Conservation (phyloP, 2,113 vertebrate species). For the Brachionichthys hirsutus region DNA sequence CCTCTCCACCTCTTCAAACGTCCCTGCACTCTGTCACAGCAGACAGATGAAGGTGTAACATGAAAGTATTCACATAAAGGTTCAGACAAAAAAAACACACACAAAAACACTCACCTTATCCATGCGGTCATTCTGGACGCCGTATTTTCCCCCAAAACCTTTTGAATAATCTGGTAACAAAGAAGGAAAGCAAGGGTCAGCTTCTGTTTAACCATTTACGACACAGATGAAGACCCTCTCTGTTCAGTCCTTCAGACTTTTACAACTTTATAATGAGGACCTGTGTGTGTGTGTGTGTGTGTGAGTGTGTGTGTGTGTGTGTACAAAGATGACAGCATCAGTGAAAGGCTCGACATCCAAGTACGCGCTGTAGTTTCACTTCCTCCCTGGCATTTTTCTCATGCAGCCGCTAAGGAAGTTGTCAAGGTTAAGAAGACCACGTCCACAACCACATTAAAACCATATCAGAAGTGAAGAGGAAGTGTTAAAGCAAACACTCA, state of each 20-base stretch:
- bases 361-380: slow-evolving; percentile 33
- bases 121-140: slow-evolving; percentile 95
- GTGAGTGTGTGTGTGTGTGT: no score
- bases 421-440: slow-evolving; percentile 1
- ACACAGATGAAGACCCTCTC: no score
- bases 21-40: slow-evolving; percentile 82
- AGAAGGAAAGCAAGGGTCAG: neutral
- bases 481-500: neutral
- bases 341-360: neutral
- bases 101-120: slow-evolving; percentile 83
- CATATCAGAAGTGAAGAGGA: slow-evolving; percentile 39
- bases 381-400: slow-evolving; percentile 14
- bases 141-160: slow-evolving; percentile 95
- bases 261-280: no score
- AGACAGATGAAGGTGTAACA: neutral
- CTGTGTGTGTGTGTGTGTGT: no score
- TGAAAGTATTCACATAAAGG: fast-evolving
- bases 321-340: no score
- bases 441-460: slow-evolving; percentile 15
- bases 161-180: slow-evolving; percentile 86
- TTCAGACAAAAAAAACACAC: neutral
- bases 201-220: neutral
- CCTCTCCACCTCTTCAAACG: slow-evolving; percentile 89
- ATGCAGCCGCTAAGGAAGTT: slow-evolving; percentile 43
- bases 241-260: neutral